Percentiles rank a stretch among this genome's conserved stretches.
Evolutionary conservation across 2,888 invertebrate genomes (phyloP).

Genomic region (Cacoxenus indagator): DNA sequence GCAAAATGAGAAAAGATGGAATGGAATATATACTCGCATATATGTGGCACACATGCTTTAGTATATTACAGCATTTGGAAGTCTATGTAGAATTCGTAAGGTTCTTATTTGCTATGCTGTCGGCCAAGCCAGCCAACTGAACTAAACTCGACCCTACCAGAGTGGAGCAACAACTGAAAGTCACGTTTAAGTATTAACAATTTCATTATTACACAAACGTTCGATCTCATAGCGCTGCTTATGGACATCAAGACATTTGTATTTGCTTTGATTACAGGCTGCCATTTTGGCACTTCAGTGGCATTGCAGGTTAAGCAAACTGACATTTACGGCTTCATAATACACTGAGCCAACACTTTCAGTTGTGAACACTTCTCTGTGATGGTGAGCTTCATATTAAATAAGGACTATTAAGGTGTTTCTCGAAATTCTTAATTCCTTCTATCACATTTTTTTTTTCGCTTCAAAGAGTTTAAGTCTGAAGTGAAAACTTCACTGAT

Average conservation of each 20-base stretch:
- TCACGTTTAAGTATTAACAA: slow-evolving; percentile 7
- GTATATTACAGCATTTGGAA: not conserved
- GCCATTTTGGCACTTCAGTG: not conserved
- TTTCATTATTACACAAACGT: slow-evolving; percentile 11
- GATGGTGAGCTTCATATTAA: too few species aligned
- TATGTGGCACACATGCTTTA: not conserved
- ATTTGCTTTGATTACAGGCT: not conserved
- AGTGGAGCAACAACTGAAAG: not conserved
- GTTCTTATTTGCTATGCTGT: not conserved
- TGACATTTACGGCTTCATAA: not conserved
- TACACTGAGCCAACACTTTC: too few species aligned
- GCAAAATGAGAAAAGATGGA: not conserved
- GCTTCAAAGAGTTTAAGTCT: too few species aligned
- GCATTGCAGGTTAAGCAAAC: not conserved
- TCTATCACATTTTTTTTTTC: too few species aligned
- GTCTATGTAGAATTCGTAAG: slow-evolving; percentile 7
- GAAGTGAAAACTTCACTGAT: too few species aligned
- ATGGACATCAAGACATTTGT: slow-evolving; percentile 1
- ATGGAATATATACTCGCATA: too few species aligned
- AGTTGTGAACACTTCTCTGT: too few species aligned
- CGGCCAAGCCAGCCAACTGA: slow-evolving; percentile 3
- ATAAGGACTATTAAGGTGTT: too few species aligned
- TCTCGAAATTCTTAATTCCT: too few species aligned
- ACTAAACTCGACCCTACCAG: too few species aligned
- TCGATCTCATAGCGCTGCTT: not conserved